Conservation (phyloP, 35 echinoderm and acorn worm genomes). For the Ophiothrix spiculata region DNA sequence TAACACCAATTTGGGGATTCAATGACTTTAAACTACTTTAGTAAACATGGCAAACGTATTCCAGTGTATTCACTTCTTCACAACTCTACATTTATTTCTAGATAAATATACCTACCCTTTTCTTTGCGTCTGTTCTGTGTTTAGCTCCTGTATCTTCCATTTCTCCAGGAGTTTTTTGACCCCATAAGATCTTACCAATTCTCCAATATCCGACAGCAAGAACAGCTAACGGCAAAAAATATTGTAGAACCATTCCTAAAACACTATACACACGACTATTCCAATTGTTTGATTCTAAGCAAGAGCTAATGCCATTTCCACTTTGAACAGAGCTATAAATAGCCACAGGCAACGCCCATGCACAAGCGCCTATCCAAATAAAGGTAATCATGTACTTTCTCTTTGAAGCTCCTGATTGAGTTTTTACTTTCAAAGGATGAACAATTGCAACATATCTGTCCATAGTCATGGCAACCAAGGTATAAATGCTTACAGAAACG, state of each 20-base stretch:
- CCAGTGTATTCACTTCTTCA: no score
- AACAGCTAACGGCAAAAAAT: conserved; percentile 66
- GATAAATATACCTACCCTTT: conserved; percentile 74
- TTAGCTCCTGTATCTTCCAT: conserved; percentile 68
- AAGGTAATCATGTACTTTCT: conserved; percentile 61
- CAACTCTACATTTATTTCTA: no score
- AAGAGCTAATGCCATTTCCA: conserved; percentile 37
- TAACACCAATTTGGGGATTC: no score
- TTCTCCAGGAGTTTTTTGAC: conserved; percentile 81
- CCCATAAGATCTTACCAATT: conserved; percentile 83
- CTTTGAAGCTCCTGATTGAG: conserved; percentile 58
- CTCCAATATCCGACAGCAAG: conserved; percentile 63
- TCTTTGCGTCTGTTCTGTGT: conserved; percentile 75
- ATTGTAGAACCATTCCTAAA: conserved; percentile 67
- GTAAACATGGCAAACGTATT: no score
- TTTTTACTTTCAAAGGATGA: conserved; percentile 60
- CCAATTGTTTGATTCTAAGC: conserved; percentile 57
- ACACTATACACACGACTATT: conserved; percentile 56
- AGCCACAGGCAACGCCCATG: conserved; percentile 54
- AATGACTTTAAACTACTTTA: no score
- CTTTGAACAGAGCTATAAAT: conserved; percentile 17
- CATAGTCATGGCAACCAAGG: conserved; percentile 83
- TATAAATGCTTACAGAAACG: conserved; percentile 95
- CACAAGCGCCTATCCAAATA: conserved; percentile 68
- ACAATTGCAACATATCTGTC: conserved; percentile 94